These are phyloP conservation scores for Glaucomys volans DNA, from an alignment of 2,113 vertebrate genomes.

Conservation along the genomic window DNA sequence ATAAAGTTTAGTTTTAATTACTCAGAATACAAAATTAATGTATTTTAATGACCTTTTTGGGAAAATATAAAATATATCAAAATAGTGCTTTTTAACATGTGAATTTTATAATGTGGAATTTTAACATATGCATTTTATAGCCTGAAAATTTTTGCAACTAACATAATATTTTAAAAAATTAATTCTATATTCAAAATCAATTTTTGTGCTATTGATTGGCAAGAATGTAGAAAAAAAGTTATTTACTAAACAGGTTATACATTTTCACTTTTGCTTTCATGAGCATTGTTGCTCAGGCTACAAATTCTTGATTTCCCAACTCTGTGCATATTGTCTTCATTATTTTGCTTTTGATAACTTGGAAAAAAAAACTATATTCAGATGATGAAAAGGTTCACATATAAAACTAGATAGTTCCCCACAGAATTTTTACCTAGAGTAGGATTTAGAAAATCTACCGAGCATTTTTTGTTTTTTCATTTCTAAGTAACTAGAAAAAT, in stretches of 20 bases:
- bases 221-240: not conserved
- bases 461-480: not conserved
- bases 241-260: not conserved
- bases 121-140: not conserved
- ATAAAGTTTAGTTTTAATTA: not conserved
- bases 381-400: not conserved
- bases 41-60: not conserved
- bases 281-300: not conserved
- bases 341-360: constrained; percentile 23
- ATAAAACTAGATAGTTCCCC: not conserved
- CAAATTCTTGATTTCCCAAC: not conserved
- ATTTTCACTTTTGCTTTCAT: not conserved
- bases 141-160: not conserved
- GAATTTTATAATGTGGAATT: not conserved
- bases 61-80: not conserved
- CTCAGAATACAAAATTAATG: not conserved
- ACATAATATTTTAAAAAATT: not conserved
- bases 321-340: not conserved
- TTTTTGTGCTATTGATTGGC: not conserved
- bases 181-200: not conserved
- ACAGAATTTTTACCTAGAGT: not conserved
- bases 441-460: not conserved
- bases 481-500: not conserved
- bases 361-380: constrained; percentile 42
- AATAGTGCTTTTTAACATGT: not conserved